These are phyloP conservation scores for Junonia oenone DNA, from an alignment of 2,888 invertebrate species.

Conservation along the genomic window DNA sequence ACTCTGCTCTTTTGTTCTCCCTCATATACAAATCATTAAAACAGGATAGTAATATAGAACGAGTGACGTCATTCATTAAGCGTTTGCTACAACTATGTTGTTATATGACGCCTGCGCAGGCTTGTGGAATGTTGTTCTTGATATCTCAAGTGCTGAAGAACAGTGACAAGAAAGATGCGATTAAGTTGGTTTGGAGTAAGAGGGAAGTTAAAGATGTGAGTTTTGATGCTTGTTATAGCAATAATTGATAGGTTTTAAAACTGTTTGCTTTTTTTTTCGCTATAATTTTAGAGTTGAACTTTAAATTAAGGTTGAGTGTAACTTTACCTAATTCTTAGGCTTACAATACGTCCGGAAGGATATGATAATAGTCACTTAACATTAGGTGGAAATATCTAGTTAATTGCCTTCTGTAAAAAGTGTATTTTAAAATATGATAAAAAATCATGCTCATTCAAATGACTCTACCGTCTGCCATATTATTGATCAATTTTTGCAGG, in stretches of 20 bases:
- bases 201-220: slow-evolving; percentile 52
- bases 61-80: slow-evolving; percentile 92
- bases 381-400: too few relatives aligned
- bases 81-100: slow-evolving; percentile 78
- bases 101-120: slow-evolving; percentile 86
- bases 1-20: slow-evolving; percentile 90
- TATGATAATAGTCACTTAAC: too few relatives aligned
- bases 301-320: too few relatives aligned
- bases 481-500: too few relatives aligned
- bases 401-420: too few relatives aligned
- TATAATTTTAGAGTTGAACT: too few relatives aligned
- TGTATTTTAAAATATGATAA: too few relatives aligned
- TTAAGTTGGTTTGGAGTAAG: slow-evolving; percentile 52
- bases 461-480: too few relatives aligned
- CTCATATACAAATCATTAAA: slow-evolving; percentile 91
- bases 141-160: slow-evolving; percentile 82
- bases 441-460: too few relatives aligned
- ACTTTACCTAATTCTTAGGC: too few relatives aligned
- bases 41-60: slow-evolving; percentile 84
- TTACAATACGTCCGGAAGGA: too few relatives aligned
- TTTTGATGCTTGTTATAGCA: background rate
- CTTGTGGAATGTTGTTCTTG: slow-evolving; percentile 90
- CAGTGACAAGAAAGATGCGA: slow-evolving; percentile 51
- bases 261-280: too few relatives aligned
- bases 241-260: background rate